Percentiles rank a stretch among this genome's conserved stretches.
These are phyloP conservation scores for Habrosyne pyritoides DNA, from an alignment of 2,888 invertebrate genomes.

Conservation along the genomic window DNA sequence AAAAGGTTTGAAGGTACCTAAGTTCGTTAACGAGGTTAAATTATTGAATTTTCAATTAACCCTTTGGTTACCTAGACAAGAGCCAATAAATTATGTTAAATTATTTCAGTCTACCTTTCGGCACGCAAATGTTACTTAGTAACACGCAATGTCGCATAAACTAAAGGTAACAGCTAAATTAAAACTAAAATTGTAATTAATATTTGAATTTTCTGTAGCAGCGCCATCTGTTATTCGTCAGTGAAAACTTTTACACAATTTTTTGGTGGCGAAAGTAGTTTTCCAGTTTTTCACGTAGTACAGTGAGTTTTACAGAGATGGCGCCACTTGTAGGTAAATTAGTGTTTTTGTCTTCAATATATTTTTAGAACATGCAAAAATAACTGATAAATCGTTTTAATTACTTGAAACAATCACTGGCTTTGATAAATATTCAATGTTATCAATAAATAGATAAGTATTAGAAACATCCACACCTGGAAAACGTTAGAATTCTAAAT, in stretches of 20 bases:
- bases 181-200: background rate
- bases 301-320: conserved; percentile 28
- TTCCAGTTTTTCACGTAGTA: conserved; percentile 18
- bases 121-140: background rate
- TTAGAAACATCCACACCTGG: background rate
- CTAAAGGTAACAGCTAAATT: background rate
- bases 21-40: background rate
- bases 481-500: background rate
- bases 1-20: no score
- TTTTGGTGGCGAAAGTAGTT: conserved; percentile 2
- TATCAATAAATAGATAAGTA: no score
- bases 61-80: no score
- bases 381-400: no score
- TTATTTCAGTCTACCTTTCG: background rate
- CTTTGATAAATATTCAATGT: no score
- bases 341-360: no score
- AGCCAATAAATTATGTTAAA: background rate
- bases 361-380: no score
- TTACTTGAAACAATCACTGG: no score
- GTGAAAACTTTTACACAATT: conserved; percentile 8
- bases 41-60: background rate
- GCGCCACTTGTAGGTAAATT: conserved; percentile 22
- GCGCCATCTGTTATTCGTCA: conserved; percentile 26
- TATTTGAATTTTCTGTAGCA: conserved; percentile 8
- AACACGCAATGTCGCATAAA: background rate